These are phyloP conservation scores for Ochropacha duplaris DNA, from an alignment of 2,888 invertebrate genomes.

Conservation along the genomic window DNA sequence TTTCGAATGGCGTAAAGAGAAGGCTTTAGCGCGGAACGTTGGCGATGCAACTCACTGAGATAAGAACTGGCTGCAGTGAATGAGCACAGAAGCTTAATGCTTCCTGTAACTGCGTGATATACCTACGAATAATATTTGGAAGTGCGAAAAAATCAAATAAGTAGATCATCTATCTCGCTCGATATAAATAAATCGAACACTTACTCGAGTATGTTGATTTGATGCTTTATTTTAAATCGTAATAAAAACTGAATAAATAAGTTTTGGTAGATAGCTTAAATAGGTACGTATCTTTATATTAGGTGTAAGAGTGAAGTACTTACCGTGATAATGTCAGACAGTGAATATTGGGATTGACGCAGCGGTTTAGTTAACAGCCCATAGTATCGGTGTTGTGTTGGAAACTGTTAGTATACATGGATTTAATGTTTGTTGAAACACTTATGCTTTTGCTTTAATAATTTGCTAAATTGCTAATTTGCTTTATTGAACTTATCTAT, in stretches of 20 bases:
- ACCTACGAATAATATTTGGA: neutral
- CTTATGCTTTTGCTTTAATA: no score
- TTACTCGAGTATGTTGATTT: no score
- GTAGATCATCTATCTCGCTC: neutral
- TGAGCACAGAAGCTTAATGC: conserved; percentile 43
- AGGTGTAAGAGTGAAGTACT: neutral
- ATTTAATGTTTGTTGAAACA: neutral
- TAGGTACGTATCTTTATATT: neutral
- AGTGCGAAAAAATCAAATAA: neutral
- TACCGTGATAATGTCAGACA: neutral
- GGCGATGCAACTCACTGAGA: conserved; percentile 48
- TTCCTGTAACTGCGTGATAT: conserved; percentile 29
- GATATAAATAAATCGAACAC: neutral
- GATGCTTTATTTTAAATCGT: neutral
- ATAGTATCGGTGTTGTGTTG: neutral
- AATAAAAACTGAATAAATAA: neutral
- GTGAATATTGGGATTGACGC: neutral
- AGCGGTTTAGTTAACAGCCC: neutral
- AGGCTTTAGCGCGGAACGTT: conserved; percentile 66
- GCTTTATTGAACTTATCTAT: no score
- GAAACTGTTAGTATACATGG: neutral
- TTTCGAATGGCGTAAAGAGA: conserved; percentile 59
- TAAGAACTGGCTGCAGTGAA: conserved; percentile 48
- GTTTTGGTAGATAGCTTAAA: neutral
- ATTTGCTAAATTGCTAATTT: no score